Evolutionary conservation across 2,888 invertebrate genomes (phyloP).

Genomic region (Pemphredon lugubris): DNA sequence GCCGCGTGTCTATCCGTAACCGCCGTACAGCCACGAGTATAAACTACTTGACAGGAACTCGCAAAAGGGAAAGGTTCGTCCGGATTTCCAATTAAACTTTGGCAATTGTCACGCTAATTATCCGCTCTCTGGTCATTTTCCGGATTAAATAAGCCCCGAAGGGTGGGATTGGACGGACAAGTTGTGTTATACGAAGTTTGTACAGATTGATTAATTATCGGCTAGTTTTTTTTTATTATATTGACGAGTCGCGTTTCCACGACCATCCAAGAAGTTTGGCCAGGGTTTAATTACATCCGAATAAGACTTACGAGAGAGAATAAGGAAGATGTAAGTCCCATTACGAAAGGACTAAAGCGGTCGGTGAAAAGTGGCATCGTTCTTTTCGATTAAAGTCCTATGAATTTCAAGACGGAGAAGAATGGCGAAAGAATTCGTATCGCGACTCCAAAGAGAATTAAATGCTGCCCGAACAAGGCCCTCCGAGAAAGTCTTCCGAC

Average conservation of each 20-base stretch:
- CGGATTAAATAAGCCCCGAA: constrained; percentile 60
- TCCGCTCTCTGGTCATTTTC: constrained; percentile 65
- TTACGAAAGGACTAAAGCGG: no score
- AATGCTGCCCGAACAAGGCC: constrained; percentile 17
- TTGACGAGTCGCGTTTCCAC: not conserved
- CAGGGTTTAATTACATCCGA: no score
- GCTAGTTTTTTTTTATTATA: not conserved
- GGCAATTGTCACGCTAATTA: constrained; percentile 68
- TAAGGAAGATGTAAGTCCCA: no score
- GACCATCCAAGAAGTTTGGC: no score
- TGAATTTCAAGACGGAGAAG: constrained; percentile 9
- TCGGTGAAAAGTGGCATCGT: no score
- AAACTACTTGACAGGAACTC: constrained; percentile 40
- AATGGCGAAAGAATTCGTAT: constrained; percentile 40
- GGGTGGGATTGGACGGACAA: constrained; percentile 9
- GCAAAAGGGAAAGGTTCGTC: constrained; percentile 46
- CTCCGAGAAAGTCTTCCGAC: constrained; percentile 32
- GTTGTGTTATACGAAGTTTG: constrained; percentile 38
- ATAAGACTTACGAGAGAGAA: no score
- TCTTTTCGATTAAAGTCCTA: no score
- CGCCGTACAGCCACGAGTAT: constrained; percentile 29
- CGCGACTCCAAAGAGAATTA: constrained; percentile 34
- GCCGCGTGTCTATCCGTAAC: constrained; percentile 20
- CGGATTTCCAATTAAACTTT: constrained; percentile 70
- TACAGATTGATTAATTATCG: constrained; percentile 47